phyloP scores from a whole-genome alignment of 2,113 vertebrate species.

The Xerus inauris region DNA sequence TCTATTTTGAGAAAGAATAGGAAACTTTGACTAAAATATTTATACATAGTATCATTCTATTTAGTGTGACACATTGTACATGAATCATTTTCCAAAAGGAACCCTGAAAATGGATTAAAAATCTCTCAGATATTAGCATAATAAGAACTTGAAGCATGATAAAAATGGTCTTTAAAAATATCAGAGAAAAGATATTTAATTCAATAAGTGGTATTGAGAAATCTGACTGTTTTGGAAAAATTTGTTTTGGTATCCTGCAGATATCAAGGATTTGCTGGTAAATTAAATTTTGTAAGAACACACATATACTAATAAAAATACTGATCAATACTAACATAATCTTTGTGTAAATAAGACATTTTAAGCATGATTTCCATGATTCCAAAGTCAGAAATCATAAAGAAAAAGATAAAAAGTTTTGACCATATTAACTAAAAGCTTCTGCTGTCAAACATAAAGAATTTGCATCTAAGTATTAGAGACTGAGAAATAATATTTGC shows the following conservation, averaged over 20 bases:
- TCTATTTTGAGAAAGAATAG: conserved; percentile 25
- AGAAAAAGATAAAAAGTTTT: background rate
- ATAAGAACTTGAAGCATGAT: background rate
- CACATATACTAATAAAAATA: background rate
- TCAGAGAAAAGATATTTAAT: background rate
- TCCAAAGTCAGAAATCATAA: background rate
- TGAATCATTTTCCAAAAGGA: background rate
- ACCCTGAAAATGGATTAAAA: conserved; percentile 26
- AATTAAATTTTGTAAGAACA: background rate
- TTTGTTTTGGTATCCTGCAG: background rate
- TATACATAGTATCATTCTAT: background rate
- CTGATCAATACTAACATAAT: background rate
- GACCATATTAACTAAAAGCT: background rate
- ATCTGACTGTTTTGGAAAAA: background rate
- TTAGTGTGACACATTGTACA: background rate
- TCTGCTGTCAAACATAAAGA: background rate
- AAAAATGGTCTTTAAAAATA: background rate
- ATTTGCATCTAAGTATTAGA: background rate
- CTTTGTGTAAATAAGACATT: background rate
- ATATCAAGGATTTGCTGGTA: background rate
- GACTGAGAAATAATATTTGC: background rate
- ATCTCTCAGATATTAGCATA: background rate
- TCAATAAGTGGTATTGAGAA: background rate
- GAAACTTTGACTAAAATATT: conserved; percentile 19
- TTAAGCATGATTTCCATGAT: background rate